Evolutionary conservation across 2,888 invertebrate genomes (phyloP).

Genomic region (Antitype chi): DNA sequence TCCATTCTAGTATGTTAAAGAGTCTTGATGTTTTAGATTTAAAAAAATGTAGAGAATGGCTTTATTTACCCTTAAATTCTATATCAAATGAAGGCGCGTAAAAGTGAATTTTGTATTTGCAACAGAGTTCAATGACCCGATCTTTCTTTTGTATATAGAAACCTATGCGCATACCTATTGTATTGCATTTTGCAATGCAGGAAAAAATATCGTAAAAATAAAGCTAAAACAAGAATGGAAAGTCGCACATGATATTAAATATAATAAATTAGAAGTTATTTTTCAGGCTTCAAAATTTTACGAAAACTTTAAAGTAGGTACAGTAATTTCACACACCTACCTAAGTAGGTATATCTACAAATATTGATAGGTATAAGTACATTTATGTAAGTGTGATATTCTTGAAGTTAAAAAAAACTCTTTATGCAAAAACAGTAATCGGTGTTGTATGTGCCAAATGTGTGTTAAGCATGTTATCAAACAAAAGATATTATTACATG

Average conservation of each 20-base stretch:
- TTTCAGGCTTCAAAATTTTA: constrained; percentile 1
- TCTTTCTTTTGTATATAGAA: not conserved
- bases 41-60: not conserved
- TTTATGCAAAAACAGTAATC: constrained; percentile 20
- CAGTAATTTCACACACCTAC: not conserved
- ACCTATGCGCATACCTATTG: not conserved
- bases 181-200: not conserved
- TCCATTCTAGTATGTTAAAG: not conserved
- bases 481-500: constrained; percentile 40
- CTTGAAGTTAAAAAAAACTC: constrained; percentile 3
- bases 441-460: constrained; percentile 6
- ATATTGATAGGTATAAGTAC: not conserved
- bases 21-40: not conserved
- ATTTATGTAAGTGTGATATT: constrained; percentile 17
- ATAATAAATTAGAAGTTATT: constrained; percentile 6
- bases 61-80: not conserved
- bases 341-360: too few species aligned
- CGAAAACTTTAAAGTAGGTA: not conserved
- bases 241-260: not conserved
- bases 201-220: not conserved
- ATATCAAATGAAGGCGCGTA: not conserved
- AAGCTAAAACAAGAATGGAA: not conserved
- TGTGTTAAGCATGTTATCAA: constrained; percentile 36
- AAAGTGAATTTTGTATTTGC: not conserved
- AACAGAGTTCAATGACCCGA: constrained; percentile 1